Evolutionary conservation across 2,797 vertebrate species (phyloP), one percentile per base, ranked within the genome.

Genomic region (Sebastes cheni): DNA sequence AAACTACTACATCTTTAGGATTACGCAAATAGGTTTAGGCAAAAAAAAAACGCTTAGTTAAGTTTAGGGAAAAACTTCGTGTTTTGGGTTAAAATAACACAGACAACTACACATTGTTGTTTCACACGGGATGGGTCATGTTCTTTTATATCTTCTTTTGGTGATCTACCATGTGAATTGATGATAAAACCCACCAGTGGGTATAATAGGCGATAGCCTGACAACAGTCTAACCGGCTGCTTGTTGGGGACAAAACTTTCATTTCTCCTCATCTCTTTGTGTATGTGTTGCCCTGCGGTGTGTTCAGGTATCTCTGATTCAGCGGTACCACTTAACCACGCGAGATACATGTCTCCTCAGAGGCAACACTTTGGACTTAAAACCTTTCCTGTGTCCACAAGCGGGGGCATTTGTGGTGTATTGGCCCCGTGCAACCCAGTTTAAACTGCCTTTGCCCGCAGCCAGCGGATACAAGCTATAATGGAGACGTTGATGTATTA

Each of bases 401-500:
- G 75, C 80, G 46, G 88, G 81, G 81, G 18, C 67, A 72, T 92
- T 85, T 88, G 89, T 90, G 90, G 42, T 80, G 32, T 75, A 81
- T 73, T 82, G 82, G 91, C 84, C 90, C 79, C 61, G 69, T 85
- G 88, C 89, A 86, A 91, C 94, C 93, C 90, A 89, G 89, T 94
- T 93, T 93, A 95, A 94, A 93, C 94, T 92, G 88, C 88, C 74
- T 82, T 82, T 89, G 92, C 94, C 95, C 92, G 80, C 77, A 75
- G 92, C 89, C 88, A 91, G 89, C 5, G 90, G 94, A 90, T 84
- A 95, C 93, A 92, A 95, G 94, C 96, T 96, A 96, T 96, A 97
- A 97, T 97, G 96, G 96, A 96, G 95, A 94, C 94, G 92, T 82
- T 89, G 95, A 97, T 97, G 94, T 96, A 97, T 97, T 97, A 97